Evolutionary conservation across 2,113 vertebrate genomes (phyloP), one percentile per base, ranked within the genome.

Genomic region (Takifugu flavidus): DNA sequence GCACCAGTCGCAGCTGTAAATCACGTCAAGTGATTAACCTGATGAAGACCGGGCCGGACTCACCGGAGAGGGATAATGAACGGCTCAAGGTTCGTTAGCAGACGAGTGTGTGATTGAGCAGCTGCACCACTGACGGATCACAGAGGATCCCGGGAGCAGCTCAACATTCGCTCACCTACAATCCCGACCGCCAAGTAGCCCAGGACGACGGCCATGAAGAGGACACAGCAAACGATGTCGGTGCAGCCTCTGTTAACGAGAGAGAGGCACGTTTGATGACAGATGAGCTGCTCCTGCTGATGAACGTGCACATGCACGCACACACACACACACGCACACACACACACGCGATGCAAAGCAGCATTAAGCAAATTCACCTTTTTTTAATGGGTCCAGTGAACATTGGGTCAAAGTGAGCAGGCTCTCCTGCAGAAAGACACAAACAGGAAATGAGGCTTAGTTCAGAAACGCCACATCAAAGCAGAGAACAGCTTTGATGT

Each of bases 351-450:
- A 5, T 7, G 44, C 10, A 2, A 10, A 26, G 26, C 27, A 57
- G 12, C 50, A 53, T 27, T 31, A 58, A 43, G 11, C 4, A 25
- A n/a, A 65, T 79, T 80, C 58, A 96, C 94, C 94, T 91, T 14
- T 92, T 93, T n/a, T 85, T 85, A 69, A 96, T 91, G 14, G 94
- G 93, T 10, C 94, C 94, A 15, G 72, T 89, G 62, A 95, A 96
- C 4, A 56, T 79, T 2, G 89, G 88, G 67, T 96, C 94, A 68
- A 82, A 91, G 65, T 91, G 72, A 13, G 71, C 78, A 2, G 92
- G 77, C 25, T 92, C 91, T 20, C 93, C 94, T 96, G 73, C 8
- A 49, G 51, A 56, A 61, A 56, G 20, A 20, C 20, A 20, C 49
- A 66, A 59, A 14, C 31, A 5, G 12, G 4, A 6, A 45, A 4